Evolutionary conservation across 1,140 invertebrate genomes (phyloP), one percentile per base, ranked within the genome.

Genomic region (Branchinecta lynchi): DNA sequence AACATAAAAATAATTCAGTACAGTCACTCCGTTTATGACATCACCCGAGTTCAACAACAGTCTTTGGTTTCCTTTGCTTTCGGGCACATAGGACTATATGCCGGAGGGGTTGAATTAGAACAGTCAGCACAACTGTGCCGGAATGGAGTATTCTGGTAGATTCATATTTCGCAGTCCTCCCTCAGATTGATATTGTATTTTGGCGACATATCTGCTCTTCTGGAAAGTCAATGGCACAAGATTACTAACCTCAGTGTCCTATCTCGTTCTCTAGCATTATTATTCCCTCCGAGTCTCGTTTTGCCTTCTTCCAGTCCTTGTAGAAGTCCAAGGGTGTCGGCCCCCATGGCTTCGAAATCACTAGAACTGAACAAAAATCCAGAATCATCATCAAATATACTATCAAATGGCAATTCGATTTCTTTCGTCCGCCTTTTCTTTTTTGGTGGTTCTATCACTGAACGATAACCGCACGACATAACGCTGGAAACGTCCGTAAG

Each of bases 381-480:
- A 15, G 51, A 60, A 60, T 60, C 51, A 60, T 60, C 51, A 60
- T 60, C 51, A 60, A 60, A 60, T 15, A 60, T 60, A 15, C 51
- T 20, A 20, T 60, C 51, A 60, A 60, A 60, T 20, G 51, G 17
- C 12, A 60, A 20, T 60, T 60, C 51, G 6, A 60, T 20, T 60
- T 60, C 51, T 60, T 20, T 60, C 17, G 51, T 60, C 17, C 51
- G 12, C 51, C 17, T 60, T 60, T 60, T 60, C 17, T 60, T 60
- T 20, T 60, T 60, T 6, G 17, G 12, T 60, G 51, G 51, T 20
- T 60, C 51, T 60, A 60, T 15, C 1, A 20, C 51, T 15, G 12
- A 1, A 20, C 51, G 12, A 20, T 15, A 60, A 60, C 51, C 12
- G 17, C 51, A 60, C 51, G 51, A 60, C 51, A 60, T 60, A 60